Conservation (phyloP, 2,888 invertebrate genomes). For the Deladenus siricidicola region DNA sequence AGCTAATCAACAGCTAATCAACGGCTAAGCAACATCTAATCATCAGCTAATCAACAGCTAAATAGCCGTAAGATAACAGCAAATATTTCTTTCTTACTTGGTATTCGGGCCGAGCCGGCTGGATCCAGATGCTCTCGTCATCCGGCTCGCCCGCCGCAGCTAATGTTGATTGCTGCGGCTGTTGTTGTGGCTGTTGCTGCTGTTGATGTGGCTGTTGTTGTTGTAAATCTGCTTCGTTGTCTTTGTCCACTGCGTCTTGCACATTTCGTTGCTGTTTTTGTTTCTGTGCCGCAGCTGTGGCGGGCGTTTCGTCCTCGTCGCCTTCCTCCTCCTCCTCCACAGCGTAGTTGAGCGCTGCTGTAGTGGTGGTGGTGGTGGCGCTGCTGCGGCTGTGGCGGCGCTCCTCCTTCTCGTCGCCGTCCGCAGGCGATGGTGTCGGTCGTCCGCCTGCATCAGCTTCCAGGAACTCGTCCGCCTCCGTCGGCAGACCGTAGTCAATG, state of each 20-base stretch:
- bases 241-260: background rate
- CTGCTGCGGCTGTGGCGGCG: too few species aligned
- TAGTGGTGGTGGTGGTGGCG: too few species aligned
- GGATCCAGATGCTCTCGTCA: conserved; percentile 31
- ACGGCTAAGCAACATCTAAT: too few species aligned
- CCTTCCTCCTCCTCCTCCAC: background rate
- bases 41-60: too few species aligned
- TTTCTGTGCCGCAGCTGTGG: background rate
- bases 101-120: conserved; percentile 26
- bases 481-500: background rate
- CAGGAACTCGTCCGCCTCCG: background rate
- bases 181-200: background rate
- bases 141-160: conserved; percentile 14
- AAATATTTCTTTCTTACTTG: conserved; percentile 15
- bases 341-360: too few species aligned
- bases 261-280: background rate
- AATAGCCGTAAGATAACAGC: too few species aligned
- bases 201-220: background rate
- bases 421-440: too few species aligned
- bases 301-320: background rate
- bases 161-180: background rate
- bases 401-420: background rate
- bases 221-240: background rate
- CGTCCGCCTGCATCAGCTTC: background rate
- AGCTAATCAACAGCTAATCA: too few species aligned